Conservation (phyloP, 2,888 invertebrate species). For the Neria commutata region DNA sequence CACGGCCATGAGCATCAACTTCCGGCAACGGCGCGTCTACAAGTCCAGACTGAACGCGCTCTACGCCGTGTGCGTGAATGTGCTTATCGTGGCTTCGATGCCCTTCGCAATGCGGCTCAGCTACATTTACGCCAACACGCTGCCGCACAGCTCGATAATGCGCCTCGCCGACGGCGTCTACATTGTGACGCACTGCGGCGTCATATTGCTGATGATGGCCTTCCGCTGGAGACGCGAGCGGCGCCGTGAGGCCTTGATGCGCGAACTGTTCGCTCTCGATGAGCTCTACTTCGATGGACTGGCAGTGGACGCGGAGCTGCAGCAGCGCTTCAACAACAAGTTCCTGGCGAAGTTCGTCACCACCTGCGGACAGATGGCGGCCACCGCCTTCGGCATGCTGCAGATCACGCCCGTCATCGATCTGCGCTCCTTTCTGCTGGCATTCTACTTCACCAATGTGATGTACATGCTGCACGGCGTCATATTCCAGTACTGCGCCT, state of each 20-base stretch:
- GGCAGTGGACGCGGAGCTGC: neutral
- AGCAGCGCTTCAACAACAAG: neutral
- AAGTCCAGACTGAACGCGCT: neutral
- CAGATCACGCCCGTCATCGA: neutral
- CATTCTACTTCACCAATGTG: neutral
- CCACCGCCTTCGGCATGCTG: neutral
- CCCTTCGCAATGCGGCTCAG: no score
- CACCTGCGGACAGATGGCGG: neutral
- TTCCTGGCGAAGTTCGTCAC: neutral
- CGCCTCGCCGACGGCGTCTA: no score
- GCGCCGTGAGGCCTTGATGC: neutral
- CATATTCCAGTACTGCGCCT: neutral
- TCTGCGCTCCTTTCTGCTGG: neutral
- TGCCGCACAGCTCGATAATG: no score
- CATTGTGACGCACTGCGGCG: neutral
- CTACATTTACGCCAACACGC: no score
- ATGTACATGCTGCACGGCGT: neutral
- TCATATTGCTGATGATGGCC: neutral
- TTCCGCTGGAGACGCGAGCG: neutral
- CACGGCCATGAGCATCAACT: neutral
- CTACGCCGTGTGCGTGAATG: no score
- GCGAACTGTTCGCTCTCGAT: neutral
- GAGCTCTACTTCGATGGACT: neutral
- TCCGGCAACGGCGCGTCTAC: neutral
- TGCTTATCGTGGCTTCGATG: no score